Conservation (phyloP, 2,113 vertebrate species). For the Ancistrus triradiatus region DNA sequence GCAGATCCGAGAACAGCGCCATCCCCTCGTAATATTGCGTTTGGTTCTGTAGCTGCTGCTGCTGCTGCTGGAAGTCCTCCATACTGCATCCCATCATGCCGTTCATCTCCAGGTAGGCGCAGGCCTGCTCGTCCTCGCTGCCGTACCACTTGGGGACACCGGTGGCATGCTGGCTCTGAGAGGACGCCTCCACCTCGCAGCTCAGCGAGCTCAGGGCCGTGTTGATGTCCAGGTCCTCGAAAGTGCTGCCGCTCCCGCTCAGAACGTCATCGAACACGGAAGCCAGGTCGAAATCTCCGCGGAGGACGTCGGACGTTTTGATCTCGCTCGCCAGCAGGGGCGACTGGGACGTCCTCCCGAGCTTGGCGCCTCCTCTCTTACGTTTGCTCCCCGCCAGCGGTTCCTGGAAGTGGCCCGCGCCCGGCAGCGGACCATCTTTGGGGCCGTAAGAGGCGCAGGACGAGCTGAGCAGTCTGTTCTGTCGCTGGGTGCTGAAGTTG, state of each 20-base stretch:
- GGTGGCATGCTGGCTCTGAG: constrained; percentile 56
- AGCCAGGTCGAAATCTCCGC: constrained; percentile 70
- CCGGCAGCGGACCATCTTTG: constrained; percentile 41
- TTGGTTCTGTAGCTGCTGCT: constrained; percentile 59
- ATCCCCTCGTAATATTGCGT: constrained; percentile 64
- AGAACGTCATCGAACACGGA: constrained; percentile 74
- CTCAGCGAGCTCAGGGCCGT: constrained; percentile 71
- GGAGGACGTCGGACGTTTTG: constrained; percentile 61
- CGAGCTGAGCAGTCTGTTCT: constrained; percentile 58
- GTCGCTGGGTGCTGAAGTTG: constrained; percentile 62
- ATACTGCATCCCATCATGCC: constrained; percentile 48
- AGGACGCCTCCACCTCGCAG: constrained; percentile 65
- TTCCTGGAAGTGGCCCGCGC: constrained; percentile 47
- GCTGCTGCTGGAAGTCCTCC: constrained; percentile 58
- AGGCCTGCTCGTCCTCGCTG: constrained; percentile 58
- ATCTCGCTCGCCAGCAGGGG: constrained; percentile 64
- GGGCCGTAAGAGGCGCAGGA: constrained; percentile 45
- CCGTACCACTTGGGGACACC: constrained; percentile 59
- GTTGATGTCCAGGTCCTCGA: constrained; percentile 79
- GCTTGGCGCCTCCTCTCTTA: constrained; percentile 61
- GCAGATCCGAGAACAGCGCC: constrained; percentile 60
- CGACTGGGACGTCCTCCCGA: constrained; percentile 56
- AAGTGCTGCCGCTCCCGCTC: constrained; percentile 68
- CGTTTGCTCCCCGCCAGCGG: constrained; percentile 47
- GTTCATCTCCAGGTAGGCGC: constrained; percentile 60